Percentiles rank a stretch among this genome's conserved stretches.
These are phyloP conservation scores for Raja brachyura DNA, from an alignment of 2,113 vertebrate species.

Conservation along the genomic window DNA sequence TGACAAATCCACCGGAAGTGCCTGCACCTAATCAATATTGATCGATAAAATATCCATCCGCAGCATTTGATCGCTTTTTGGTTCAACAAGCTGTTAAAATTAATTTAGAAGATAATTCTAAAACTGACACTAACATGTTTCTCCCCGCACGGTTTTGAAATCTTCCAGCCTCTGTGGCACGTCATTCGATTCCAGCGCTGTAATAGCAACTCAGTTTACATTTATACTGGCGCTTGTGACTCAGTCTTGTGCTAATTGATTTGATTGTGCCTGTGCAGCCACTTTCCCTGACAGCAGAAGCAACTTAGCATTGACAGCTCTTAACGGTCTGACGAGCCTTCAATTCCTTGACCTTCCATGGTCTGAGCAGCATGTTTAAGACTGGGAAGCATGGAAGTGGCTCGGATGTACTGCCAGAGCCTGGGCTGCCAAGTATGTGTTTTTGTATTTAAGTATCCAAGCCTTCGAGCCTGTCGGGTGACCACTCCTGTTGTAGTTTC, in stretches of 20 bases:
- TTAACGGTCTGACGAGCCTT: conserved; percentile 6
- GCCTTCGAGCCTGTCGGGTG: conserved; percentile 29
- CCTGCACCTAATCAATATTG: not conserved
- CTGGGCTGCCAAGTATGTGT: conserved; percentile 43
- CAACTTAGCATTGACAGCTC: conserved; percentile 17
- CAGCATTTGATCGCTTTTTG: not conserved
- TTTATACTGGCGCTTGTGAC: not conserved
- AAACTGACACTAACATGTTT: not conserved
- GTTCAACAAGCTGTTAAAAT: not conserved
- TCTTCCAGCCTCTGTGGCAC: not conserved
- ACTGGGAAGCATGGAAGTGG: not conserved
- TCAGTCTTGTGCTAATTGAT: conserved; percentile 21
- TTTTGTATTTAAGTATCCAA: conserved; percentile 45
- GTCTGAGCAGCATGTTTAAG: conserved; percentile 31
- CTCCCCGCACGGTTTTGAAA: conserved; percentile 7
- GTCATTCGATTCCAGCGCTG: not conserved
- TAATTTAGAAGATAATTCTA: conserved; percentile 1
- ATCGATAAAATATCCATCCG: not conserved
- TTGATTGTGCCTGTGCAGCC: conserved; percentile 29
- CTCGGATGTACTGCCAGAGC: conserved; percentile 43
- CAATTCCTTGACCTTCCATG: conserved; percentile 39
- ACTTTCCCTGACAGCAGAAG: conserved; percentile 26
- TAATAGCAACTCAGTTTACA: not conserved
- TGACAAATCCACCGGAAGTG: not conserved
- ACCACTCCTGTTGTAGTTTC: conserved; percentile 36